Evolutionary conservation across 2,797 vertebrate species (phyloP).

Genomic region (Hozukius guyotensis): DNA sequence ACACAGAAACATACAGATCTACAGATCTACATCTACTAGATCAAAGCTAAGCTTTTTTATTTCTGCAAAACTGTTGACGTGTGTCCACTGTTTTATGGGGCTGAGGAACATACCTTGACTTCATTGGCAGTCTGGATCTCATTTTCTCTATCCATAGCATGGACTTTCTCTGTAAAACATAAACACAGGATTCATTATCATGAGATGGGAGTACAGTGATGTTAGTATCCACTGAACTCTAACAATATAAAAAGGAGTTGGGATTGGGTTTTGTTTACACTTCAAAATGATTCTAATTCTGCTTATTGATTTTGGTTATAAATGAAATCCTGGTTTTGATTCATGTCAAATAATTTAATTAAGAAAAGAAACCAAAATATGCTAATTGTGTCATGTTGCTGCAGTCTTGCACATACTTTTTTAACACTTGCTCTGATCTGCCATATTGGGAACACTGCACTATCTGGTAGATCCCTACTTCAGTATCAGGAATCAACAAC

Average conservation of each 20-base stretch:
- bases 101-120: conserved; percentile 87
- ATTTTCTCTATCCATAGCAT: conserved; percentile 98
- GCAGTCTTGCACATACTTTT: not conserved
- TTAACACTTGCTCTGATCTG: not conserved
- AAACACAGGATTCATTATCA: conserved; percentile 1
- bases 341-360: not conserved
- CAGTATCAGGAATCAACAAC: not conserved
- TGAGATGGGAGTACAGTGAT: not conserved
- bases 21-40: not conserved
- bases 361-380: not conserved
- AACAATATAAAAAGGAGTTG: not conserved
- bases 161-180: conserved; percentile 90
- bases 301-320: not conserved
- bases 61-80: not conserved
- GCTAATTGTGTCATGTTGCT: not conserved
- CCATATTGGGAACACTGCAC: not conserved
- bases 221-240: not conserved
- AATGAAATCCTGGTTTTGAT: not conserved
- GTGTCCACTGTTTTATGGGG: not conserved
- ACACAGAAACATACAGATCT: too few relatives aligned
- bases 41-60: not conserved
- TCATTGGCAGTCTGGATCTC: conserved; percentile 98
- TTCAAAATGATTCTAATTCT: not conserved
- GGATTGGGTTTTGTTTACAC: not conserved
- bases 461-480: not conserved